phyloP scores from a whole-genome alignment of 2,888 invertebrate species.

The Sinelater perroti region DNA sequence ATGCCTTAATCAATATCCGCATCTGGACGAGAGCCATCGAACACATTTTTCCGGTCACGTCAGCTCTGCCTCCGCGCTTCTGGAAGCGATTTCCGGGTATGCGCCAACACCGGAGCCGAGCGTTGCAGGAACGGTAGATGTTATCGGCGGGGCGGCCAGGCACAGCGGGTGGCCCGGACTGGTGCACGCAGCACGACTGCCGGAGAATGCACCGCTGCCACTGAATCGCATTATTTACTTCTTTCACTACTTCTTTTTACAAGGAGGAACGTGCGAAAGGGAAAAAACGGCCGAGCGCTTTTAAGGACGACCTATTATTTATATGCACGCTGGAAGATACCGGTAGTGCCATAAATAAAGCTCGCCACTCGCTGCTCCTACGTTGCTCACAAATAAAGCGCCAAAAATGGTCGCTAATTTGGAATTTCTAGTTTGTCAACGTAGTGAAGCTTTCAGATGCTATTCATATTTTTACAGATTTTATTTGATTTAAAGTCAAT shows the following conservation, averaged over 20 bases:
- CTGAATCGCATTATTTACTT: constrained; percentile 43
- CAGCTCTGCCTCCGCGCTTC: background rate
- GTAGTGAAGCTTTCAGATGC: no score
- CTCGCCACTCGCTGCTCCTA: no score
- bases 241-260: constrained; percentile 30
- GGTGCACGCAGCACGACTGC: constrained; percentile 45
- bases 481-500: no score
- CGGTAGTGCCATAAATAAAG: no score
- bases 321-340: no score
- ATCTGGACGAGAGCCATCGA: no score
- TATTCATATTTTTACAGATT: no score
- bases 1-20: no score
- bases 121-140: constrained; percentile 40
- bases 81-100: constrained; percentile 31
- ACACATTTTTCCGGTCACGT: constrained; percentile 6
- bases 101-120: constrained; percentile 33
- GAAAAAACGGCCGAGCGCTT: constrained; percentile 3
- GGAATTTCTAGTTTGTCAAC: no score
- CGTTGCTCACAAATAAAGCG: no score
- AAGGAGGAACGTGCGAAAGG: constrained; percentile 14
- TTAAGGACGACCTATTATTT: constrained; percentile 12
- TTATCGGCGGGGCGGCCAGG: constrained; percentile 39
- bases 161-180: constrained; percentile 41
- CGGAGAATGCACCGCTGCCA: constrained; percentile 42
- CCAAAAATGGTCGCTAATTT: no score